A percentile compares a stretch with the other conserved stretches of the same genome.
phyloP scores from a whole-genome alignment of 1,140 invertebrate species.

The Brachionus rubens region DNA sequence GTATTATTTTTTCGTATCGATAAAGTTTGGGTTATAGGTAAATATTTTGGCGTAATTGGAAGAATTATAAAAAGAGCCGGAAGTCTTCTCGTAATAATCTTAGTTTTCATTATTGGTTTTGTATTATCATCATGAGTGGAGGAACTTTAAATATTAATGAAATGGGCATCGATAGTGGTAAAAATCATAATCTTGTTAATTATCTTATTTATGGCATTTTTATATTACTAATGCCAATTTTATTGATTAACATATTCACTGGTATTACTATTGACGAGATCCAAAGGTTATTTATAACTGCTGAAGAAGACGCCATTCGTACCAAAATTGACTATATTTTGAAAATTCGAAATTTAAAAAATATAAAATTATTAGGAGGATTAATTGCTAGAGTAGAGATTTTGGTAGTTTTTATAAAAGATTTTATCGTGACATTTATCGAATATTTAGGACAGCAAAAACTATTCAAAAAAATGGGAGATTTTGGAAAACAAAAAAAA shows the following conservation, averaged over 20 bases:
- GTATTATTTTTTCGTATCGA: background rate
- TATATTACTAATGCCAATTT: background rate
- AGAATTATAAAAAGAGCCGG: background rate
- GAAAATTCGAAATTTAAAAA: background rate
- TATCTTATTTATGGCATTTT: background rate
- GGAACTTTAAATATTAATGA: background rate
- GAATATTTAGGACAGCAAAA: no score
- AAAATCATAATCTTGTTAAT: background rate
- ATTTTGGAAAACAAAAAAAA: no score
- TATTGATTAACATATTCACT: background rate
- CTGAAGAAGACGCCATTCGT: background rate
- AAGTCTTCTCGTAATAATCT: background rate
- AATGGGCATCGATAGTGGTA: background rate
- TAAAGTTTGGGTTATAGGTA: background rate
- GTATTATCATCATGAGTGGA: background rate
- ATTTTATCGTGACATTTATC: no score
- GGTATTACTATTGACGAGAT: background rate
- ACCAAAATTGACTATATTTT: background rate
- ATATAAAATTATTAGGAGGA: no score
- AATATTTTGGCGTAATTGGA: background rate
- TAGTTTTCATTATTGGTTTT: background rate
- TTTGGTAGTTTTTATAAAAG: no score
- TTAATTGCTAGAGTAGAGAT: no score
- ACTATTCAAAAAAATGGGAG: no score
- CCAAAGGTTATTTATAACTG: background rate